A percentile compares a stretch with the other conserved stretches of the same genome.
Evolutionary conservation across 2,888 invertebrate species (phyloP).

Genomic region (Itoplectis maculator): DNA sequence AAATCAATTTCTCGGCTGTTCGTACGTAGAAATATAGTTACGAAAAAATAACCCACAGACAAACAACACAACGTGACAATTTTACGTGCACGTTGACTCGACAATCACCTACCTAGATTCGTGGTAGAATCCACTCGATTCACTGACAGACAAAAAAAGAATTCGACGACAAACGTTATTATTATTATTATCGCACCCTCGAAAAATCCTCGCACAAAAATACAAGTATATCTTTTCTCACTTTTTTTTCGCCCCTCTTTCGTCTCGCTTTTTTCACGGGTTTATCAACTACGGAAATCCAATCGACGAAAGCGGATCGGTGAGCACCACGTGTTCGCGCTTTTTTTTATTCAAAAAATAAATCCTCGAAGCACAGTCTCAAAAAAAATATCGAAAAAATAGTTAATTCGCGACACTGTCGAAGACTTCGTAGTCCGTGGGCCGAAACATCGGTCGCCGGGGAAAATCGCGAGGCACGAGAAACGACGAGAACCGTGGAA

Average conservation of each 20-base stretch:
- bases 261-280: not conserved
- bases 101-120: slow-evolving; percentile 63
- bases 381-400: not conserved
- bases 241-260: slow-evolving; percentile 8
- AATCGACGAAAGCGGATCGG: slow-evolving; percentile 3
- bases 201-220: slow-evolving; percentile 32
- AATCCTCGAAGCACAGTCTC: slow-evolving; percentile 18
- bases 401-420: slow-evolving; percentile 1
- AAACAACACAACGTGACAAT: not conserved
- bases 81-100: slow-evolving; percentile 4
- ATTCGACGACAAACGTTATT: slow-evolving; percentile 4
- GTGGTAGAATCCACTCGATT: slow-evolving; percentile 67
- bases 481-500: too few relatives aligned
- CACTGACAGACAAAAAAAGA: slow-evolving; percentile 54
- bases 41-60: not conserved
- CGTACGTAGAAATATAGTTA: not conserved
- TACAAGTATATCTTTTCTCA: slow-evolving; percentile 26
- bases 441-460: not conserved
- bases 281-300: slow-evolving; percentile 31
- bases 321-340: slow-evolving; percentile 31
- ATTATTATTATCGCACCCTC: too few relatives aligned
- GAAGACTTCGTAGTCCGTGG: not conserved
- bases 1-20: not conserved
- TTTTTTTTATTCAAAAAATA: slow-evolving; percentile 20
- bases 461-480: not conserved